phyloP scores from a whole-genome alignment of 2,888 invertebrate genomes.

The Lysandra bellargus region DNA sequence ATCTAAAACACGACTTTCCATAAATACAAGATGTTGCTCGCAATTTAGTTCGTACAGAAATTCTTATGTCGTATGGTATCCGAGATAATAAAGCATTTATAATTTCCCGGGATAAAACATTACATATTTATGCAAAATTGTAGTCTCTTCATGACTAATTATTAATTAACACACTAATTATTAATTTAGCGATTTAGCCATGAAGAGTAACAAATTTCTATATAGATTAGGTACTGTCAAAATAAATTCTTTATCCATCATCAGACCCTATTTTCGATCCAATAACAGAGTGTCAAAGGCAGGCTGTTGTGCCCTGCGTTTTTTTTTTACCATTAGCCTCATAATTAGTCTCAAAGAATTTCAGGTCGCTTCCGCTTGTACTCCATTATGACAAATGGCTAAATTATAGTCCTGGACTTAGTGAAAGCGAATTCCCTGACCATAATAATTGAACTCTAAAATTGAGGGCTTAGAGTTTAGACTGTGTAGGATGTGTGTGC shows the following conservation, averaged over 20 bases:
- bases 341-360: conserved; percentile 23
- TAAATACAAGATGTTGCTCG: too few relatives aligned
- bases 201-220: too few relatives aligned
- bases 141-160: too few relatives aligned
- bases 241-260: background rate
- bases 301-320: background rate
- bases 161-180: too few relatives aligned
- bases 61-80: too few relatives aligned
- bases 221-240: too few relatives aligned
- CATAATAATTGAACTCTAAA: background rate
- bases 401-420: background rate
- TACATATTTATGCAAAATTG: too few relatives aligned
- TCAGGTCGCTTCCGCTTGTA: conserved; percentile 20
- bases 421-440: background rate
- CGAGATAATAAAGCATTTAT: too few relatives aligned
- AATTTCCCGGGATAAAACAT: too few relatives aligned
- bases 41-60: too few relatives aligned
- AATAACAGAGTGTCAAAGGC: background rate
- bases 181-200: too few relatives aligned
- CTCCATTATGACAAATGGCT: conserved; percentile 8
- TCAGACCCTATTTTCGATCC: background rate
- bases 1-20: too few relatives aligned
- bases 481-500: background rate
- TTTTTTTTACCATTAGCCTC: conserved; percentile 16
- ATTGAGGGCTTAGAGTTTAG: background rate